Conservation (phyloP, 2,113 vertebrate species). For the Illadopsis cleaveri region DNA sequence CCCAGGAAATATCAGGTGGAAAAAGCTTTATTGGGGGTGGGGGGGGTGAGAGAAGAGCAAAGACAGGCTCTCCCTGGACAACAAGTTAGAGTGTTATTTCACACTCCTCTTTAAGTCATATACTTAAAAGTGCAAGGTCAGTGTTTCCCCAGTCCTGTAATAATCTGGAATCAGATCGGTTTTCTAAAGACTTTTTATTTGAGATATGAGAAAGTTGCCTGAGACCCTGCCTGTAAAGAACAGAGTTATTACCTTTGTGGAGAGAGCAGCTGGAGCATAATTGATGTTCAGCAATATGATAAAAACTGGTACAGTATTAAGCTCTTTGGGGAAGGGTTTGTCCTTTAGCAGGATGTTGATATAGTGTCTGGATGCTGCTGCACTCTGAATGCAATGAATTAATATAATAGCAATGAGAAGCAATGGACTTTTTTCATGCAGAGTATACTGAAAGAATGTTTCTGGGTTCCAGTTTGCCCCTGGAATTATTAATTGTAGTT, state of each 20-base stretch:
- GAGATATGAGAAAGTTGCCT: not conserved
- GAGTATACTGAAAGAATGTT: not conserved
- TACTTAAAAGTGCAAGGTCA: not conserved
- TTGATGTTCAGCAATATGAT: conserved; percentile 1
- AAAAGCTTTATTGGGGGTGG: no score
- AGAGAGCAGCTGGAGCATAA: conserved; percentile 15
- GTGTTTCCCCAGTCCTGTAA: not conserved
- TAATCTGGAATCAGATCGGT: not conserved
- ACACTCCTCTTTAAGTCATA: not conserved
- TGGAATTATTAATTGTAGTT: not conserved
- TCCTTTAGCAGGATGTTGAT: conserved; percentile 44
- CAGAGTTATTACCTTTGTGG: not conserved
- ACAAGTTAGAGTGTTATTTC: not conserved
- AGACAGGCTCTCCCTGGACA: not conserved
- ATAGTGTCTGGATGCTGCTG: conserved; percentile 5
- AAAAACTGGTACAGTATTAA: not conserved
- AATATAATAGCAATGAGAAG: not conserved
- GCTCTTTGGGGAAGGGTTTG: conserved; percentile 28
- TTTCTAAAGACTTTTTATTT: not conserved
- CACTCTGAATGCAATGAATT: conserved; percentile 18
- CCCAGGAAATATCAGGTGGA: not conserved
- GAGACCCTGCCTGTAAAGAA: not conserved
- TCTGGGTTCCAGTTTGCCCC: not conserved
- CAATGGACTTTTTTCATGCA: not conserved
- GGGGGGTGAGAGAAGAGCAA: not conserved